Base-by-base conservation (phyloP, 2,888 invertebrate genomes). In the Melipona bicolor region DNA sequence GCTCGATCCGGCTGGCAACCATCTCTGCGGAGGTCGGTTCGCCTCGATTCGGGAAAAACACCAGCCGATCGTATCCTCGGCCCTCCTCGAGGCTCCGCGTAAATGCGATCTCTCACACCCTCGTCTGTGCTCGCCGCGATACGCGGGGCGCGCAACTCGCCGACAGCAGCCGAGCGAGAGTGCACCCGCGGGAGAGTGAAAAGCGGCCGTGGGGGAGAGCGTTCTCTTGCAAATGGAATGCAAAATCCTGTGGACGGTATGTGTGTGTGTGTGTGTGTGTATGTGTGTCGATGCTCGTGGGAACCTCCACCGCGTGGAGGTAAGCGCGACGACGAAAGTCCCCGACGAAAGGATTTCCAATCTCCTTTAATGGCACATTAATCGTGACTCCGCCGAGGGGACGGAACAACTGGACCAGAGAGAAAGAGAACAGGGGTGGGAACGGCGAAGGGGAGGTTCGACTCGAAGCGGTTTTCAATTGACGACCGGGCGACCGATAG, bases 291-390 rank as follows among this genome's bases (percentile, higher is more conserved):
- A 64, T 70, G 84, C 81, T 76, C 81, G 88, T 81, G 87, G 84
- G 84, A 88, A 87, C 85, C 79, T 84, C 43, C 43, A 43, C 11
- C 43, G 43, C 43, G 43, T 43, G 43, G 43, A 43, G 43, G 87
- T 79, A 70, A 77, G 80, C 80, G 79, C 80, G 81, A 49, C 87
- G 84, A 88, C 81, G 86, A 88, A 88, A 88, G 88, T 88, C 83
- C 68, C 81, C 87, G 90, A 81, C 86, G 89, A 89, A 87, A 89
- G 88, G 90, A 88, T 90, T 91, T 89, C 88, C 89, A 89, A 90
- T 91, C 90, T 88, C 87, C 88, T 88, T 91, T 88, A 88, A 88
- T 88, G 87, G 88, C 82, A 81, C 88, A 88, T 88, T 88, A 91
- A 92, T 90, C 90, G 90, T 84, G 84, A 88, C 88, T 90, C 87